Percentiles rank a stretch among this genome's conserved stretches.
These are phyloP conservation scores for Macrophya annulata DNA, from an alignment of 2,888 invertebrate species.

Conservation along the genomic window DNA sequence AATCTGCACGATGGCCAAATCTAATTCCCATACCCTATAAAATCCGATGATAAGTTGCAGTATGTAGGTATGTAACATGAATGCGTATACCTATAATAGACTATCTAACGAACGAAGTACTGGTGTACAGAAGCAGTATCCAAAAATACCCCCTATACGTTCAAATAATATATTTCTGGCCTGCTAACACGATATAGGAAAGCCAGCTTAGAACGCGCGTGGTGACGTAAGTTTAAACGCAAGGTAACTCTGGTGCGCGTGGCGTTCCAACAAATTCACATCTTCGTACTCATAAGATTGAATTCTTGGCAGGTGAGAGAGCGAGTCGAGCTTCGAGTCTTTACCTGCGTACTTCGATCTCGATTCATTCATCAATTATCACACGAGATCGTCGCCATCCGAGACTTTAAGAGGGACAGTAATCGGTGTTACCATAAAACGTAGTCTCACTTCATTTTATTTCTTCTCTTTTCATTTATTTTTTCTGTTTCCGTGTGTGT, in stretches of 20 bases:
- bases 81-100: neutral
- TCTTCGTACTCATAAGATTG: neutral
- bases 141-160: constrained; percentile 63
- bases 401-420: neutral
- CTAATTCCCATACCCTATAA: neutral
- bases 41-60: neutral
- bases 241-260: constrained; percentile 28
- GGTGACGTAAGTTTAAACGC: constrained; percentile 65
- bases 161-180: constrained; percentile 62
- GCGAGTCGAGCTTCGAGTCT: constrained; percentile 23
- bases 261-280: constrained; percentile 22
- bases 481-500: neutral
- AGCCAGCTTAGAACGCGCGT: constrained; percentile 56
- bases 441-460: neutral
- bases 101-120: neutral
- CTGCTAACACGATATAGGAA: constrained; percentile 53
- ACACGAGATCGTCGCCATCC: constrained; percentile 56
- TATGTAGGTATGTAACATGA: neutral
- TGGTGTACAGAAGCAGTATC: constrained; percentile 47
- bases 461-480: neutral
- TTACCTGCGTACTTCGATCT: neutral
- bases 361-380: constrained; percentile 60
- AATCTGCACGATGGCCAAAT: constrained; percentile 3
- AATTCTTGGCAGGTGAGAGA: constrained; percentile 12
- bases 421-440: too few relatives aligned